phyloP scores from a whole-genome alignment of 2,888 invertebrate species.

The Muschampia plurimacula region DNA sequence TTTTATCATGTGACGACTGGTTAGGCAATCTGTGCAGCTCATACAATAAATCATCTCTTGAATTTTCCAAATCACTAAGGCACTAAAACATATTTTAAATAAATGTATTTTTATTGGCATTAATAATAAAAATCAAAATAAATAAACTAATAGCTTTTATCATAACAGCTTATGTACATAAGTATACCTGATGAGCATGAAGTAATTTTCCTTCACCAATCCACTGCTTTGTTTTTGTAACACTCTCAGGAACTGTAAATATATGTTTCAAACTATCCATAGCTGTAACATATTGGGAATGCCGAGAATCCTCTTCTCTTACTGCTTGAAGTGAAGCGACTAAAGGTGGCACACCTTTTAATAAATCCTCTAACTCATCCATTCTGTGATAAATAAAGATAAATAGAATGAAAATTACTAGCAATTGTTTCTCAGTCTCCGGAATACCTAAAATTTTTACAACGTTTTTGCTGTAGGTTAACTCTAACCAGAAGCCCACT shows the following conservation, averaged over 20 bases:
- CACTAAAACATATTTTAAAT: conserved; percentile 78
- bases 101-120: too few relatives aligned
- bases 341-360: conserved; percentile 92
- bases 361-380: conserved; percentile 90
- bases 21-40: conserved; percentile 97
- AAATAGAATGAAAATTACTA: background rate
- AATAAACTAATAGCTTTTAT: background rate
- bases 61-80: conserved; percentile 97
- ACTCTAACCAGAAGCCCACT: too few relatives aligned
- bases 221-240: conserved; percentile 96
- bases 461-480: too few relatives aligned
- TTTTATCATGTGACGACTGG: conserved; percentile 95
- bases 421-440: background rate
- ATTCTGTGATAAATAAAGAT: conserved; percentile 80
- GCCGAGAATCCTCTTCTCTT: conserved; percentile 96
- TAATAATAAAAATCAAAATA: too few relatives aligned
- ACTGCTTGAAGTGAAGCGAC: conserved; percentile 93
- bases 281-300: conserved; percentile 98
- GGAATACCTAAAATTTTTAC: too few relatives aligned
- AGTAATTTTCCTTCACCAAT: conserved; percentile 98
- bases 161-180: conserved; percentile 7
- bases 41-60: conserved; percentile 97
- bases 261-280: conserved; percentile 99
- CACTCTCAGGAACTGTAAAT: conserved; percentile 98
- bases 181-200: conserved; percentile 93